A percentile compares a stretch with the other conserved stretches of the same genome.
Conservation (phyloP, 2,113 vertebrate genomes). For the Cephalopholis sonnerati region DNA sequence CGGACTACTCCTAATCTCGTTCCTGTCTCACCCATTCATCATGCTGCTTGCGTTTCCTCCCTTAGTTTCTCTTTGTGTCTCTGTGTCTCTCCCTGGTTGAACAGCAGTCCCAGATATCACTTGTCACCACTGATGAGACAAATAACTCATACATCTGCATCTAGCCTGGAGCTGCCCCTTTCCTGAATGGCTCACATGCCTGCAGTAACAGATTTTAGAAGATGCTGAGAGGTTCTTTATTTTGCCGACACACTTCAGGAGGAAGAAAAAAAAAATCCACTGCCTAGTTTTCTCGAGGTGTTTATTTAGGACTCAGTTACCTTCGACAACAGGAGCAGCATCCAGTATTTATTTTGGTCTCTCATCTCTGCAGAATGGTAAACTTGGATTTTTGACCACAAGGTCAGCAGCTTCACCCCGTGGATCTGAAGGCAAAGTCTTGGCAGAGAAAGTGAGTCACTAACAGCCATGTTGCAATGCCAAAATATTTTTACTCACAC, state of each 20-base stretch:
- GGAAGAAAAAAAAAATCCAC: neutral
- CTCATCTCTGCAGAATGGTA: constrained; percentile 5
- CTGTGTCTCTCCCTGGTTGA: constrained; percentile 13
- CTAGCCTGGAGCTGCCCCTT: neutral
- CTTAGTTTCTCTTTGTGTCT: constrained; percentile 22
- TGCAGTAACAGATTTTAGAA: constrained; percentile 16
- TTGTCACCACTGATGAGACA: constrained; percentile 24
- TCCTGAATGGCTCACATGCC: constrained; percentile 1
- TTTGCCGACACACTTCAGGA: neutral
- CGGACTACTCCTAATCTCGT: constrained; percentile 68
- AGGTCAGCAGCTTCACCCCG: constrained; percentile 8
- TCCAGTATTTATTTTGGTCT: constrained; percentile 18
- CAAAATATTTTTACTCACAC: neutral
- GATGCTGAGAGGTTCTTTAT: constrained; percentile 13
- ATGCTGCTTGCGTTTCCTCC: constrained; percentile 30
- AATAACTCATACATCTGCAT: constrained; percentile 14
- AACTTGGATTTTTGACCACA: constrained; percentile 19
- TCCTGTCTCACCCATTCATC: constrained; percentile 73
- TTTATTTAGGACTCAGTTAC: neutral
- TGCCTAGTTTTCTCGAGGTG: neutral
- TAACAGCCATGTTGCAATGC: neutral
- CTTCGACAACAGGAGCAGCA: constrained; percentile 10
- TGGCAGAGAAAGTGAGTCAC: constrained; percentile 24
- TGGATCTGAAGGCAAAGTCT: constrained; percentile 9
- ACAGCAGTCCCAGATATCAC: constrained; percentile 23